Evolutionary conservation across 2,113 vertebrate species (phyloP), one percentile per base, ranked within the genome.

Genomic region (Lasiurus borealis): DNA sequence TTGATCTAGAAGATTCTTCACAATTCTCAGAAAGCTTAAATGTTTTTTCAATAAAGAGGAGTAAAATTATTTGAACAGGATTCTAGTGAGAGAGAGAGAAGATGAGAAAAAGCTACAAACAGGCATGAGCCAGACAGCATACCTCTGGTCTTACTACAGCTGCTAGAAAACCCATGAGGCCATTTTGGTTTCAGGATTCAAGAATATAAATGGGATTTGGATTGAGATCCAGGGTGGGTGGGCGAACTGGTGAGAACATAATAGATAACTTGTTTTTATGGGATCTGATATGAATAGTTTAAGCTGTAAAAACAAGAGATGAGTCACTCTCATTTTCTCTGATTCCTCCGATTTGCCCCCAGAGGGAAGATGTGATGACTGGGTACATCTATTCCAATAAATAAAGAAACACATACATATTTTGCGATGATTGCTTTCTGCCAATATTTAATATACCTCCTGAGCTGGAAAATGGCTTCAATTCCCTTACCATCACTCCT

Each of bases 321-420:
- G 89, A 81, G 89, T 94, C 76, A 72, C 86, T 88, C 83, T 80
- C 66, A 59, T 91, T 91, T 95, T 94, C 89, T 86, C 12, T 31
- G 44, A 59, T 80, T 94, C 88, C 88, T 83, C 46, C 13, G 40
- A 27, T 25, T n/a, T 59, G 34, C 76, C 57, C 52, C 50, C 59
- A 91, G 86, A 95, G 96, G 46, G 62, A 95, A 77, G 80, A 86
- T 57, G 46, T 6, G 31, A 90, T 88, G 92, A 85, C 48, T 88
- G 27, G 85, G 46, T 52, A 78, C 54, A 95, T 82, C 57, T 81
- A 88, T 86, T 86, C 54, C 71, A 77, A 90, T 96, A 91, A 96
- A 96, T 96, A 96, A 97, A 84, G 86, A 90, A 93, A 85, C 73
- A 57, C 78, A 89, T 12, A n/a, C 44, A 75, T 73, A 83, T 92